These are phyloP conservation scores for Anoplopoma fimbria DNA, from an alignment of 2,113 vertebrate species.

Conservation along the genomic window DNA sequence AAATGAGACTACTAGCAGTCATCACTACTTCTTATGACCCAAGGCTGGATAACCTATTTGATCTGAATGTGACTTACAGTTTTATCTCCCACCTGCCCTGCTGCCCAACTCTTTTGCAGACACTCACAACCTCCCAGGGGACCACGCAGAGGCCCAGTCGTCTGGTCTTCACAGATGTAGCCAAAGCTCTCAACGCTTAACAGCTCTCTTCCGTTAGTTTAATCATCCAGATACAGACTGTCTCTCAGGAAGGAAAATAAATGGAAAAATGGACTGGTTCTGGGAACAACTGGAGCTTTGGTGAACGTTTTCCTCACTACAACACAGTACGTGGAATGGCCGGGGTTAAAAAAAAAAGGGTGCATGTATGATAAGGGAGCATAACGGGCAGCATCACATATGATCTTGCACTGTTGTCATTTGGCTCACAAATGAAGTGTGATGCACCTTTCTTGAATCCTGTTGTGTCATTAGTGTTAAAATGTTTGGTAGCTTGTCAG, in stretches of 20 bases:
- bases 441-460: conserved; percentile 60
- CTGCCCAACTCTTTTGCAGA: conserved; percentile 79
- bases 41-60: background rate
- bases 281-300: conserved; percentile 23
- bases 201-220: conserved; percentile 33
- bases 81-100: conserved; percentile 24
- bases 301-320: conserved; percentile 11
- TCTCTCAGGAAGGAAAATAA: conserved; percentile 49
- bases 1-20: background rate
- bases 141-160: conserved; percentile 93
- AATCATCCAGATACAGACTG: conserved; percentile 35
- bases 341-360: conserved; percentile 8
- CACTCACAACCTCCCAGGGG: conserved; percentile 88
- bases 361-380: conserved; percentile 56
- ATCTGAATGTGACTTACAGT: conserved; percentile 8
- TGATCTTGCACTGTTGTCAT: conserved; percentile 67
- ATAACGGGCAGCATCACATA: conserved; percentile 39
- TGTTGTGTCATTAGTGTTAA: conserved; percentile 54
- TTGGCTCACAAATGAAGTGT: conserved; percentile 50
- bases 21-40: background rate
- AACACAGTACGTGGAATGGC: background rate
- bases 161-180: conserved; percentile 96
- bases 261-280: conserved; percentile 46
- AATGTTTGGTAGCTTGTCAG: conserved; percentile 61
- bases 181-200: conserved; percentile 94